Conservation (phyloP, 2,797 vertebrate species). For the Malurus splendens region DNA sequence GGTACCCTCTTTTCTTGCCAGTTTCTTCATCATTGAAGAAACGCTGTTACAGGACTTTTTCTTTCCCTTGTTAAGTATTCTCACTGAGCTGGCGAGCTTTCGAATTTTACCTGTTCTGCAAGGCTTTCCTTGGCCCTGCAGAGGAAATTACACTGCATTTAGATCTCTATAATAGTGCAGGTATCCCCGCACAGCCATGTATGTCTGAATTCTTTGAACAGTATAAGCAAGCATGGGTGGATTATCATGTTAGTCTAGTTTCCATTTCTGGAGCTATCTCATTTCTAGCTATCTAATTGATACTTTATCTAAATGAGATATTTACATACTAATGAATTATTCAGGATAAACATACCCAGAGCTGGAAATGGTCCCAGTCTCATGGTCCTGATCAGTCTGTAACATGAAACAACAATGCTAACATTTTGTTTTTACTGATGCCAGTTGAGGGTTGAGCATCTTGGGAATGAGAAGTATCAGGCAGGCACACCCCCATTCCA, state of each 20-base stretch:
- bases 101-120: background rate
- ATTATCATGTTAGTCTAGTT: slow-evolving; percentile 20
- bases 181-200: background rate
- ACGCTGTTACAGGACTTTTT: background rate
- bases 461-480: background rate
- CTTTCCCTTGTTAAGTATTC: background rate
- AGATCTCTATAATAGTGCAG: background rate
- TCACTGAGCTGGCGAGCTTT: background rate
- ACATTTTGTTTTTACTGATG: background rate
- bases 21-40: background rate
- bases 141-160: background rate
- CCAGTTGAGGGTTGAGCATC: background rate
- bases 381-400: background rate
- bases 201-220: background rate
- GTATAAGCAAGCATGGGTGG: slow-evolving; percentile 2
- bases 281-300: background rate
- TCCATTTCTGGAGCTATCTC: slow-evolving; percentile 13
- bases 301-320: background rate
- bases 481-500: background rate
- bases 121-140: background rate
- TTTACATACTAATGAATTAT: slow-evolving; percentile 31
- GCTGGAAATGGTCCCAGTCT: background rate
- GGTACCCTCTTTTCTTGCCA: background rate
- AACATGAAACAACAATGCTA: background rate
- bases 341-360: background rate